phyloP scores from a whole-genome alignment of 2,797 vertebrate species.

The Phrynocephalus vlangalii region DNA sequence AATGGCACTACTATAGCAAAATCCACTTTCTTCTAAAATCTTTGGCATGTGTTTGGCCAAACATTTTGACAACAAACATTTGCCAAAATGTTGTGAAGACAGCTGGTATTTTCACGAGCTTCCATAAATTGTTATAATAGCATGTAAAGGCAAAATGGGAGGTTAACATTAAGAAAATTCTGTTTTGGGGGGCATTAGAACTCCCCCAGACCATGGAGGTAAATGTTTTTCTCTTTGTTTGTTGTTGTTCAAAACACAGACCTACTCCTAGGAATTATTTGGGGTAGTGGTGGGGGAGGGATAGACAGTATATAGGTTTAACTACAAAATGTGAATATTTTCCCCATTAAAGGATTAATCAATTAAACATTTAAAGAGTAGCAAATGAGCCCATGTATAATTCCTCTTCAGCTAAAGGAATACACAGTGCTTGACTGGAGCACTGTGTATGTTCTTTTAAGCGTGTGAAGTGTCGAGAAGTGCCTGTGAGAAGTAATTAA shows the following conservation, averaged over 20 bases:
- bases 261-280: background rate
- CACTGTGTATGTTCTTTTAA: constrained; percentile 1
- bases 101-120: constrained; percentile 43
- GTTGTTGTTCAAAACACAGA: constrained; percentile 24
- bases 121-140: constrained; percentile 45
- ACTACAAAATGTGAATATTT: constrained; percentile 27
- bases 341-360: constrained; percentile 36
- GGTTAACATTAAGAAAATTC: background rate
- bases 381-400: constrained; percentile 36
- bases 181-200: constrained; percentile 14
- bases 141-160: constrained; percentile 6
- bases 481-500: background rate
- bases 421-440: constrained; percentile 21
- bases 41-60: too few relatives aligned
- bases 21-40: background rate
- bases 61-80: too few relatives aligned
- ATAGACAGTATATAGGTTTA: constrained; percentile 32
- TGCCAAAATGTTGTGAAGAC: background rate
- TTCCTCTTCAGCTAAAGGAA: constrained; percentile 9
- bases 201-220: constrained; percentile 26
- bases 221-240: constrained; percentile 20
- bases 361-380: constrained; percentile 22
- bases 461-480: background rate
- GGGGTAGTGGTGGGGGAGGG: background rate
- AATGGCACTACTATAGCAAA: constrained; percentile 34